Conservation (phyloP, 2,888 invertebrate species). For the Oxytorus armatus region DNA sequence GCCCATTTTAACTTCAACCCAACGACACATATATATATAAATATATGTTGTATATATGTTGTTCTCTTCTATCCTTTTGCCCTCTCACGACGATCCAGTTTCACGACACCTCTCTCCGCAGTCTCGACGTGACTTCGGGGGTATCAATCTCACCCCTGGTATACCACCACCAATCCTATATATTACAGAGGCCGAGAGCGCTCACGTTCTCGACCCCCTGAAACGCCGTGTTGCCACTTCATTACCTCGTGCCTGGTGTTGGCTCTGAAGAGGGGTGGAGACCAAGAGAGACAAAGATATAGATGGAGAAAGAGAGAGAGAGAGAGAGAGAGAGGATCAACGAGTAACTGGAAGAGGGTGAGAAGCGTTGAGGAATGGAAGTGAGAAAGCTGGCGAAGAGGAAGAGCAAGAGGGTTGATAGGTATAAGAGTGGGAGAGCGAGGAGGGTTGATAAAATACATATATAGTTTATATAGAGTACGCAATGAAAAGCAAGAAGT, state of each 20-base stretch:
- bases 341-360: conserved; percentile 23
- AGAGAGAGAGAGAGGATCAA: conserved; percentile 50
- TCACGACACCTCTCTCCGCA: conserved; percentile 78
- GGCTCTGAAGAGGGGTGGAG: conserved; percentile 31
- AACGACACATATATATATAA: not conserved
- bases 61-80: conserved; percentile 25
- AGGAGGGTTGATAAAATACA: conserved; percentile 14
- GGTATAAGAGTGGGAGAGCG: not conserved
- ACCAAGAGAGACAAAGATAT: conserved; percentile 50
- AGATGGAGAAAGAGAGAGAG: too few species aligned
- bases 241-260: conserved; percentile 77
- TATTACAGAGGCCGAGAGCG: conserved; percentile 34
- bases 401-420: conserved; percentile 17
- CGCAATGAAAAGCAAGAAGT: conserved; percentile 38
- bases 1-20: not conserved
- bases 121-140: conserved; percentile 79
- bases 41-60: not conserved
- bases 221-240: conserved; percentile 83
- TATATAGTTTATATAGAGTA: not conserved
- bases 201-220: conserved; percentile 72
- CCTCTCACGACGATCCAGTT: conserved; percentile 76
- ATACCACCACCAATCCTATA: conserved; percentile 41
- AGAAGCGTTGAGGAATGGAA: conserved; percentile 35
- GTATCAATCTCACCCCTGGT: conserved; percentile 82
- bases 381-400: conserved; percentile 55